Conservation (phyloP, 2,888 invertebrate genomes). For the Drosophila meridionalis region DNA sequence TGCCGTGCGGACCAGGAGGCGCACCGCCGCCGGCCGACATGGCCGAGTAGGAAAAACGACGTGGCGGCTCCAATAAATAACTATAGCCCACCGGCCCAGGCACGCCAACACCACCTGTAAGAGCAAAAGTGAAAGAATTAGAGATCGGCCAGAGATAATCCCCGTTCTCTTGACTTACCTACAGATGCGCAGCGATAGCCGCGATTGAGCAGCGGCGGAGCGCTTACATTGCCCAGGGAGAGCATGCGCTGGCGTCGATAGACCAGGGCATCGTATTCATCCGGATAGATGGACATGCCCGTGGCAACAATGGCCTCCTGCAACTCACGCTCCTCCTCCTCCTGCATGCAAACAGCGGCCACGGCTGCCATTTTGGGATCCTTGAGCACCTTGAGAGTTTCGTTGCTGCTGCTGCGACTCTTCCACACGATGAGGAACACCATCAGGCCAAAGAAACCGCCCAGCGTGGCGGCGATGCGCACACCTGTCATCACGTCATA, state of each 20-base stretch:
- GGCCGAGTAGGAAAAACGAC: conserved; percentile 87
- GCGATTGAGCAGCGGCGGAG: conserved; percentile 86
- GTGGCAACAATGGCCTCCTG: conserved; percentile 90
- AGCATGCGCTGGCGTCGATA: conserved; percentile 87
- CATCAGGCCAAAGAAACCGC: conserved; percentile 96
- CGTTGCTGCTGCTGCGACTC: conserved; percentile 92
- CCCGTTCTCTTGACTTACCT: conserved; percentile 76
- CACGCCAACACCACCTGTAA: conserved; percentile 85
- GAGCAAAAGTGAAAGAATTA: not conserved
- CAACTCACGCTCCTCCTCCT: conserved; percentile 90
- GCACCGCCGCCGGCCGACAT: conserved; percentile 69
- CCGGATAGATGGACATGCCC: conserved; percentile 86
- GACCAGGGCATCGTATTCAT: conserved; percentile 86
- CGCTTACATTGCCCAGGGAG: conserved; percentile 89
- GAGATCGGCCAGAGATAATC: not conserved
- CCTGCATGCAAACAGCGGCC: conserved; percentile 91
- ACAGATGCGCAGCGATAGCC: conserved; percentile 88
- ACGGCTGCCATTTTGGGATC: conserved; percentile 93
- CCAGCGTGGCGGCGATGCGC: conserved; percentile 95
- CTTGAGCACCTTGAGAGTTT: conserved; percentile 89
- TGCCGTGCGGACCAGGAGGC: conserved; percentile 83
- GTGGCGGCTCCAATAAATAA: conserved; percentile 89
- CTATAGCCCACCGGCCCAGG: conserved; percentile 90
- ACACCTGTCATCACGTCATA: conserved; percentile 98
- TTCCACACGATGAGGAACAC: conserved; percentile 96